Percentiles rank a stretch among this genome's conserved stretches.
These are phyloP conservation scores for Micrastur ruficollis DNA, from an alignment of 2,797 vertebrate genomes.

Conservation along the genomic window DNA sequence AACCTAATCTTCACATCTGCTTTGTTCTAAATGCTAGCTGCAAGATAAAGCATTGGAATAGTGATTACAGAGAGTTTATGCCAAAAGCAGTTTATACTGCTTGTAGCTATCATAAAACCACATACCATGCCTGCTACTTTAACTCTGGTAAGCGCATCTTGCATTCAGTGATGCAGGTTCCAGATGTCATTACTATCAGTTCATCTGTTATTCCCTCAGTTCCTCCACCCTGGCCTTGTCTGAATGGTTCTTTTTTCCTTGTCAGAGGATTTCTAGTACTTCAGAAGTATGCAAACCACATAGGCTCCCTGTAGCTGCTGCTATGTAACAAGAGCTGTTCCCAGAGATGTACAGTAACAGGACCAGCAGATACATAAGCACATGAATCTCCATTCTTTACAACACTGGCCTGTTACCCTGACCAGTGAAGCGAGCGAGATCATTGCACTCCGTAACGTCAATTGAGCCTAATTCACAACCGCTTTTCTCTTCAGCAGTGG, in stretches of 20 bases:
- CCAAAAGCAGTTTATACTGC: neutral
- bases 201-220: neutral
- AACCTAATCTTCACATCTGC: neutral
- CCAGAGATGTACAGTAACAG: neutral
- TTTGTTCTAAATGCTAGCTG: neutral
- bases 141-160: neutral
- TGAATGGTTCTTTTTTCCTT: neutral
- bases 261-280: neutral
- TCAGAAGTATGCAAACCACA: neutral
- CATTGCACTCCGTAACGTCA: neutral
- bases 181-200: neutral
- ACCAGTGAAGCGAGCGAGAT: neutral
- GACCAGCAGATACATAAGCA: neutral
- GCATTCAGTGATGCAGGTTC: neutral
- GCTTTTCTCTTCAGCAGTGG: rapidly evolving
- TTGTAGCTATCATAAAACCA: neutral
- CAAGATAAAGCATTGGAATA: neutral
- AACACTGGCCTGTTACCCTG: no score
- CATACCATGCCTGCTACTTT: neutral
- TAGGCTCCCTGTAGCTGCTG: neutral
- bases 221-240: neutral
- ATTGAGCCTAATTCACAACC: neutral
- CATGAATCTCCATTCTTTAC: rapidly evolving
- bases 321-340: neutral
- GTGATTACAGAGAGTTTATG: neutral